Evolutionary conservation across 2,888 invertebrate species (phyloP), one percentile per base, ranked within the genome.

Genomic region (Nomada hirtipes): DNA sequence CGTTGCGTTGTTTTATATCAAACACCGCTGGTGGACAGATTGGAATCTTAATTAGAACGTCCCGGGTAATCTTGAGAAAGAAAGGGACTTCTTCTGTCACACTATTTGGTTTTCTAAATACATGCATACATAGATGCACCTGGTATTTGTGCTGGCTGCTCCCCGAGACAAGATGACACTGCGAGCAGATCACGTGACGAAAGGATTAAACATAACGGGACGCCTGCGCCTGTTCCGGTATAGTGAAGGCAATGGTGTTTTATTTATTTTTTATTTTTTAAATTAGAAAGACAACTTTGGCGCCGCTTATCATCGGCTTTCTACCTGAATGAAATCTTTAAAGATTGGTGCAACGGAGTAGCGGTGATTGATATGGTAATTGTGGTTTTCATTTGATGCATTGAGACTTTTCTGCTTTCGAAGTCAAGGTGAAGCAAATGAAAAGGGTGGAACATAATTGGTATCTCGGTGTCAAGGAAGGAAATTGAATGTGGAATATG

Each of bases 11-110:
- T 75, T 84, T 72, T 71, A 44, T 76, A 84, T 87, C 72, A 85
- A 84, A 72, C 68, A 47, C n/a, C 10, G 7, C 65, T 50, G 52
- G 52, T 53, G 61, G 53, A 64, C 57, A 60, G 63, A 53, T 10
- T 55, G 80, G 87, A 85, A 87, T 87, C 78, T 86, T 86, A 87
- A 86, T 86, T 86, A 87, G 86, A 81, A 71, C 78, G 76, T 76
- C 61, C 68, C 57, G 60, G 55, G 44, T 52, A 68, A 64, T 61
- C 69, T 65, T 26, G 36, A 47, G 44, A 26, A 42, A 59, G 55
- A 55, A 53, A 50, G 42, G 11, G 68, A 2, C 57, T 26, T 55
- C 20, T 55, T 23, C 57, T 23, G 4, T 20, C 23, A 11, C 26
- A 26, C 26, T 26, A 26, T 26, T 26, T 26, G 2, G 26, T 26